A percentile compares a stretch with the other conserved stretches of the same genome.
Evolutionary conservation across 2,888 invertebrate species (phyloP).

Genomic region (Hydraecia micacea): DNA sequence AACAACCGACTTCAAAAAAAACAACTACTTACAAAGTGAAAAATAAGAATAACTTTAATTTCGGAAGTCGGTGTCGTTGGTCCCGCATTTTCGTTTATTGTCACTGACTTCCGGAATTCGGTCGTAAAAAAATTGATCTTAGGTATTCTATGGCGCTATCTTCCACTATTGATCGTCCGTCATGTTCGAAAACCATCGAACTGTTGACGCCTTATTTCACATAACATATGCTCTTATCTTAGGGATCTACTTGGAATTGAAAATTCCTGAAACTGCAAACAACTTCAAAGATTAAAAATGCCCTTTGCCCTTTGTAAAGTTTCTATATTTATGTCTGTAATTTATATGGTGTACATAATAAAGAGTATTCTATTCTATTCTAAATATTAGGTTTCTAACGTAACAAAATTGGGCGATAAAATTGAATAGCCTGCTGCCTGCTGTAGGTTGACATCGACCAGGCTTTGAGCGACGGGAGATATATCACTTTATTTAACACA

Average conservation of each 20-base stretch:
- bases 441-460: not conserved
- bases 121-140: too few species aligned
- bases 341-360: too few species aligned
- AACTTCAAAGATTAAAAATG: constrained; percentile 10
- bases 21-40: too few species aligned
- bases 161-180: not conserved
- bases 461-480: not conserved
- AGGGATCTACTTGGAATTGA: not conserved
- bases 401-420: constrained; percentile 9
- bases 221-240: not conserved
- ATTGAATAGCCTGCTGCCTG: not conserved
- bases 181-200: not conserved
- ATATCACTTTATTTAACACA: constrained; percentile 22
- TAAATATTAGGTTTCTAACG: constrained; percentile 21
- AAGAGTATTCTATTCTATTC: too few species aligned
- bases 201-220: not conserved
- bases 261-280: not conserved
- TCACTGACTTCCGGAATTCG: too few species aligned
- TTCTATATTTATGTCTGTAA: too few species aligned
- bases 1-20: too few species aligned
- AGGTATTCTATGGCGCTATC: not conserved
- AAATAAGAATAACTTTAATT: too few species aligned
- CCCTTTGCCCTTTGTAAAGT: too few species aligned
- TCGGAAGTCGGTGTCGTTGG: too few species aligned
- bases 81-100: too few species aligned